These are phyloP conservation scores for Agrotis exclamationis DNA, from an alignment of 2,888 invertebrate genomes.

Conservation along the genomic window DNA sequence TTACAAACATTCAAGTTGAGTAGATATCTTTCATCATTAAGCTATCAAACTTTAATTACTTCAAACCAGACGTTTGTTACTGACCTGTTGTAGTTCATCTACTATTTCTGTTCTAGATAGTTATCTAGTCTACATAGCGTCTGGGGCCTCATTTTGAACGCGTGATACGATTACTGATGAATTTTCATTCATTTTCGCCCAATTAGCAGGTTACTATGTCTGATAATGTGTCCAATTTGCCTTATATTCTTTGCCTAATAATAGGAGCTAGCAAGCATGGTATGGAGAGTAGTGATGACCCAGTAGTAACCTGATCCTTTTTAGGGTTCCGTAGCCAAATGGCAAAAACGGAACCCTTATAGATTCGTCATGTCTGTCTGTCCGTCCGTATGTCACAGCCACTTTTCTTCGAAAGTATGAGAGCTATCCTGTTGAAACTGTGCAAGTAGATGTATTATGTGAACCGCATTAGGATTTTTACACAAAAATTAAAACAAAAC, in stretches of 20 bases:
- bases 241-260: neutral
- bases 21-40: constrained; percentile 5
- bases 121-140: constrained; percentile 34
- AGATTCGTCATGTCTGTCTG: too few relatives aligned
- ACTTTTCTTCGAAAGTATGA: too few relatives aligned
- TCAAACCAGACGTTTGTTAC: neutral
- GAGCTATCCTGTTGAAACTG: too few relatives aligned
- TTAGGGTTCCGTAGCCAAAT: too few relatives aligned
- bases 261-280: neutral
- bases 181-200: constrained; percentile 7
- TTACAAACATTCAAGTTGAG: constrained; percentile 19
- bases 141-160: constrained; percentile 22
- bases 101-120: constrained; percentile 27
- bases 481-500: too few relatives aligned
- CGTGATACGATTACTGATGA: constrained; percentile 15
- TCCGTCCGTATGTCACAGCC: too few relatives aligned
- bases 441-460: too few relatives aligned
- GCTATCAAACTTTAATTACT: neutral
- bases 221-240: neutral
- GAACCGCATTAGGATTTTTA: too few relatives aligned
- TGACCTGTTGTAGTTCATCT: constrained; percentile 18
- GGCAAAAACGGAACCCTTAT: too few relatives aligned
- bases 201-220: constrained; percentile 5
- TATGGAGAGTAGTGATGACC: neutral
- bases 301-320: too few relatives aligned